These are phyloP conservation scores for Cynocephalus volans DNA, from an alignment of 2,113 vertebrate species.

Conservation along the genomic window DNA sequence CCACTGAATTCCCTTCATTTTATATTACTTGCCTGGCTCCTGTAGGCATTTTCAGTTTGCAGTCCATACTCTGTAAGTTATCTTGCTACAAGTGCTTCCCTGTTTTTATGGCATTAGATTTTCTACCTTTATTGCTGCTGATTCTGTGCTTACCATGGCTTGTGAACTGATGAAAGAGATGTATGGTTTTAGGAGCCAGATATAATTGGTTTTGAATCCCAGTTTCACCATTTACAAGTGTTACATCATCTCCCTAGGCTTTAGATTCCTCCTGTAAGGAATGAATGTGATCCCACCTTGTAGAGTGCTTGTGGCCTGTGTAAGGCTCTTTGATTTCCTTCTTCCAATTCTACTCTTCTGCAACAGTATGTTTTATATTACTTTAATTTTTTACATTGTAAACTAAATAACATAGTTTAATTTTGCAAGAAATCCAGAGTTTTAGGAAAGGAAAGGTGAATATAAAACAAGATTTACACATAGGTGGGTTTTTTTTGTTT, in stretches of 20 bases:
- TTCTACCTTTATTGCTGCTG: conserved; percentile 1
- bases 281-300: neutral
- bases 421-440: conserved; percentile 33
- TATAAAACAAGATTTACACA: neutral
- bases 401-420: neutral
- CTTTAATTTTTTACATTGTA: neutral
- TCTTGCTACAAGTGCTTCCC: neutral
- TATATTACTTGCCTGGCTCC: neutral
- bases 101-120: neutral
- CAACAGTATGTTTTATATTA: neutral
- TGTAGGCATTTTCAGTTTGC: neutral
- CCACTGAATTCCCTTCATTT: too few relatives aligned
- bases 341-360: neutral
- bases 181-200: neutral
- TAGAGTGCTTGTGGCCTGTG: neutral
- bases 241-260: neutral
- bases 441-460: neutral
- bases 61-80: neutral
- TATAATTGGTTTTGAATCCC: neutral
- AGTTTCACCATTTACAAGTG: neutral
- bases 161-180: neutral
- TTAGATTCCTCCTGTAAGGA: neutral
- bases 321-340: neutral
- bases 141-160: neutral
- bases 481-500: neutral